phyloP scores from a whole-genome alignment of 2,888 invertebrate species.

The Magallana nippona region DNA sequence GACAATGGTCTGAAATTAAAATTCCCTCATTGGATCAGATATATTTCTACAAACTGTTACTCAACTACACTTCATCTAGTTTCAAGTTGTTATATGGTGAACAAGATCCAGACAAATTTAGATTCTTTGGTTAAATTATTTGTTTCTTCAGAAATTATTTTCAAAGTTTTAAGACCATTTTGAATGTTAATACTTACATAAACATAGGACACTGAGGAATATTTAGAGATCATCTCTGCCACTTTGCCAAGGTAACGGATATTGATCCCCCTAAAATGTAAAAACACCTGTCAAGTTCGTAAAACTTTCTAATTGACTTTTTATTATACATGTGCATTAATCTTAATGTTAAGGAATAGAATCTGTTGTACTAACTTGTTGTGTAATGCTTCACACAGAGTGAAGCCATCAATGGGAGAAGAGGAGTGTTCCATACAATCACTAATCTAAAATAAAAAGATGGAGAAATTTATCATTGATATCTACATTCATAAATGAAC shows the following conservation, averaged over 20 bases:
- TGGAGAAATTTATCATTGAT: background rate
- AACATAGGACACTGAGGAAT: conserved; percentile 88
- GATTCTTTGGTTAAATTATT: no score
- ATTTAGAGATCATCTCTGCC: conserved; percentile 88
- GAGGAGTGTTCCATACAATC: conserved; percentile 91
- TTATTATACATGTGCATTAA: background rate
- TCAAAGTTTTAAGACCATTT: background rate
- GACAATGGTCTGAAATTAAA: conserved; percentile 88
- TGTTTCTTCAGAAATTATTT: background rate
- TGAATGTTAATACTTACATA: conserved; percentile 76
- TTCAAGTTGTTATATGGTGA: no score
- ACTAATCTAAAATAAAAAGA: conserved; percentile 84
- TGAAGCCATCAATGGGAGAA: conserved; percentile 96
- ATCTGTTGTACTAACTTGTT: conserved; percentile 81
- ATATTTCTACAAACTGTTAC: background rate
- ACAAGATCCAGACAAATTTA: no score
- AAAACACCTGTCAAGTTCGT: no score
- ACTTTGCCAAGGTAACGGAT: conserved; percentile 97
- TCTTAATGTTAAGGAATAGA: background rate
- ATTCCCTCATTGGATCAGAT: background rate
- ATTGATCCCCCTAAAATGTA: conserved; percentile 89
- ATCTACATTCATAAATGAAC: background rate
- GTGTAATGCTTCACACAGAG: conserved; percentile 95
- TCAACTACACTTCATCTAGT: background rate
- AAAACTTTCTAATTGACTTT: no score